Conservation (phyloP, 2,797 vertebrate species). For the Sebastes steindachneri region DNA sequence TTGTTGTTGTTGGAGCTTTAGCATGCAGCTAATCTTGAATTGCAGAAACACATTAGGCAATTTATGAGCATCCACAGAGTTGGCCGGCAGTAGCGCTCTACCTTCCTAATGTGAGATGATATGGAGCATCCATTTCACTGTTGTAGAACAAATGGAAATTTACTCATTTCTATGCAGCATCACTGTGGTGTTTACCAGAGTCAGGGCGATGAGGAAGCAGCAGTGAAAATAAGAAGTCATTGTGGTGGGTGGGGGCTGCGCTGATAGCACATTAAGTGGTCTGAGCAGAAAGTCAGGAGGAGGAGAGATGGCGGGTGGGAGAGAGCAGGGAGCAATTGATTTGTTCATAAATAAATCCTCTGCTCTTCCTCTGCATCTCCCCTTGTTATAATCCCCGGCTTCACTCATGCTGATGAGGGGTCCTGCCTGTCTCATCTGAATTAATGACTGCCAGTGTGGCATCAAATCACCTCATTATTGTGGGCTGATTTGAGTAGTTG, state of each 20-base stretch:
- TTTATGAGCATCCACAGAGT: constrained; percentile 14
- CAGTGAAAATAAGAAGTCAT: constrained; percentile 44
- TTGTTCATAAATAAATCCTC: constrained; percentile 51
- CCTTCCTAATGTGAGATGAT: neutral
- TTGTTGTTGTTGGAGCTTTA: constrained; percentile 21
- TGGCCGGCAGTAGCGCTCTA: neutral
- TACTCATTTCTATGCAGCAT: constrained; percentile 1
- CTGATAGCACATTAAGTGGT: constrained; percentile 45
- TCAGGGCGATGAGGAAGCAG: constrained; percentile 4
- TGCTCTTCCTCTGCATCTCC: constrained; percentile 32
- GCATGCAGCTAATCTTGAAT: constrained; percentile 1
- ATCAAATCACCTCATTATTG: constrained; percentile 56
- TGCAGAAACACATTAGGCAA: constrained; percentile 5
- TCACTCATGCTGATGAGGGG: constrained; percentile 50
- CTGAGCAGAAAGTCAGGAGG: constrained; percentile 25
- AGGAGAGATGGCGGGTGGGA: neutral
- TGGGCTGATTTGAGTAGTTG: constrained; percentile 41
- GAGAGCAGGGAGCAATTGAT: constrained; percentile 43
- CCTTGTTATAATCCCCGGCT: constrained; percentile 44
- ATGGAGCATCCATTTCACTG: neutral
- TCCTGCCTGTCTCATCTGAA: constrained; percentile 52
- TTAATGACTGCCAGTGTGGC: constrained; percentile 53
- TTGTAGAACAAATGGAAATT: constrained; percentile 2
- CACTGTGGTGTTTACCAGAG: constrained; percentile 1
- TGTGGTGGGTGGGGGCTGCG: constrained; percentile 11